These are phyloP conservation scores for Phalera bucephala DNA, from an alignment of 2,888 invertebrate species.

Conservation along the genomic window DNA sequence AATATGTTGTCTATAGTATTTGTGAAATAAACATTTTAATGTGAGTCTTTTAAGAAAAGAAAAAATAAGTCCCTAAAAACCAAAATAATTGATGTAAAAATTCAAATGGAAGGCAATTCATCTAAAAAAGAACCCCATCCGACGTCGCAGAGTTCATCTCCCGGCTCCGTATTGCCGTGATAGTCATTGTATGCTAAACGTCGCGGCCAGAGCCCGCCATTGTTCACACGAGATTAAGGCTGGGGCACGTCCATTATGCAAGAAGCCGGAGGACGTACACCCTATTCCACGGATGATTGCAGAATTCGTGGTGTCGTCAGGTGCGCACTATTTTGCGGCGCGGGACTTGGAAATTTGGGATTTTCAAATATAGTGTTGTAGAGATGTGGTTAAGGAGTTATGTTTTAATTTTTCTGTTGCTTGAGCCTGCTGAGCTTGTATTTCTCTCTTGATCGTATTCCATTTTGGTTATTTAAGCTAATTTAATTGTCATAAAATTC, in stretches of 20 bases:
- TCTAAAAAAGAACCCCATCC: conserved; percentile 21
- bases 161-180: conserved; percentile 41
- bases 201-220: conserved; percentile 68
- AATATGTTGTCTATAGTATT: too few relatives aligned
- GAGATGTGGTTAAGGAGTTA: neutral
- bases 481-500: too few relatives aligned
- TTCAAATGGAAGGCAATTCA: conserved; percentile 29
- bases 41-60: too few relatives aligned
- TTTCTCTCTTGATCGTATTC: too few relatives aligned
- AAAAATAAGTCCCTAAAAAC: too few relatives aligned
- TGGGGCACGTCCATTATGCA: conserved; percentile 66
- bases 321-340: conserved; percentile 9
- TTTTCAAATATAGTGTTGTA: neutral
- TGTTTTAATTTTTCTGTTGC: too few relatives aligned
- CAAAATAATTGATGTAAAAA: conserved; percentile 28
- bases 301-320: conserved; percentile 40
- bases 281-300: conserved; percentile 70
- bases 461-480: too few relatives aligned
- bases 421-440: too few relatives aligned
- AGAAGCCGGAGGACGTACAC: conserved; percentile 48
- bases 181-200: conserved; percentile 78
- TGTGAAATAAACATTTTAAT: too few relatives aligned
- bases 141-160: conserved; percentile 44
- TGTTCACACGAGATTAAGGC: conserved; percentile 75
- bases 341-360: neutral